Conservation (phyloP, 2,797 vertebrate species). For the Clarias platycephalus region DNA sequence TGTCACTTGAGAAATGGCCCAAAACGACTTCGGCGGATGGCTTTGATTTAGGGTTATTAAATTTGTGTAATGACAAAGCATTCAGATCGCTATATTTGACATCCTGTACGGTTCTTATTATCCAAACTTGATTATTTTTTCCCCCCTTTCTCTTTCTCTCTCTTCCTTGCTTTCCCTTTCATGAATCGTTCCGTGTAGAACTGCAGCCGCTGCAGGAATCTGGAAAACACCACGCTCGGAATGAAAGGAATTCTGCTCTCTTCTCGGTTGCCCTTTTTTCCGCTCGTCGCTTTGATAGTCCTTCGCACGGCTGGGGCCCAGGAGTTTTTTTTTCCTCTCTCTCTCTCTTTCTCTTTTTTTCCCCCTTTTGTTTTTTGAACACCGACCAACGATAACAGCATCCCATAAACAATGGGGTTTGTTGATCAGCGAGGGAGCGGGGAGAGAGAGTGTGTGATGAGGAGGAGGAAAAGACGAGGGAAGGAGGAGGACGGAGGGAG, state of each 20-base stretch:
- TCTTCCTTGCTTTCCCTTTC: conserved; percentile 48
- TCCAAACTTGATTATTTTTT: conserved; percentile 46
- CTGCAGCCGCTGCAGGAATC: conserved; percentile 73
- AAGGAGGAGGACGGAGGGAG: conserved; percentile 50
- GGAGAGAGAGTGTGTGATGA: conserved; percentile 53
- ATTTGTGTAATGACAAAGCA: neutral
- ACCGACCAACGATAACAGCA: conserved; percentile 92
- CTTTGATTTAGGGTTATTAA: neutral
- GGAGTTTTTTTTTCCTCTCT: conserved; percentile 56
- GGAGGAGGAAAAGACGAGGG: conserved; percentile 54
- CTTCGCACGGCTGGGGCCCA: conserved; percentile 74
- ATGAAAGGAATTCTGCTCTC: conserved; percentile 77
- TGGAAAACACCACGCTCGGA: conserved; percentile 78
- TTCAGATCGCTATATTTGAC: neutral
- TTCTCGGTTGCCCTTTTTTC: conserved; percentile 61
- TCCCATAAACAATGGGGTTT: conserved; percentile 95
- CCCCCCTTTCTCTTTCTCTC: conserved; percentile 33
- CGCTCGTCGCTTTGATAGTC: conserved; percentile 74
- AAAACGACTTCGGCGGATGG: conserved; percentile 12
- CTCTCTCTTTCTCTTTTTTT: conserved; percentile 62
- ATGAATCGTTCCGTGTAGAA: conserved; percentile 64
- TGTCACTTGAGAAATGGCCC: conserved; percentile 35
- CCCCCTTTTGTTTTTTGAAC: conserved; percentile 83
- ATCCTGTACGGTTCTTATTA: conserved; percentile 11
- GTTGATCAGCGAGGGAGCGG: conserved; percentile 82